Conservation (phyloP, 2,888 invertebrate genomes). For the Trichogramma dendrolimi region DNA sequence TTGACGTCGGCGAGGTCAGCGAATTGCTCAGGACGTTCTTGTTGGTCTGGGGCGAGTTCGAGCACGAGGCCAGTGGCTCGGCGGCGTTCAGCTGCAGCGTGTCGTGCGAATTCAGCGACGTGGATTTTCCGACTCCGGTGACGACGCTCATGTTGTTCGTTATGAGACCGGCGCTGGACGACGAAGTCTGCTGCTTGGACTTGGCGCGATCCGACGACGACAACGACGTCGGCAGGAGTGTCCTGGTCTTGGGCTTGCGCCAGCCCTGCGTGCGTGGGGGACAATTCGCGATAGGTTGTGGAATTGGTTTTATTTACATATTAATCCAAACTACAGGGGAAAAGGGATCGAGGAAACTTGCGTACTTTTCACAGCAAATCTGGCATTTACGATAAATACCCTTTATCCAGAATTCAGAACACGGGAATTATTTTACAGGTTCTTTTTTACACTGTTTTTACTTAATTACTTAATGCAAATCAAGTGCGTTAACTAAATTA, state of each 20-base stretch:
- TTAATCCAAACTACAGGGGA: too few relatives aligned
- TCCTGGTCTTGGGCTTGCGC: slow-evolving; percentile 75
- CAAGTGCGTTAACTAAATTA: too few relatives aligned
- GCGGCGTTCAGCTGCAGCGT: slow-evolving; percentile 45
- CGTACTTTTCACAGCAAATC: too few relatives aligned
- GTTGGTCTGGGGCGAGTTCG: slow-evolving; percentile 14
- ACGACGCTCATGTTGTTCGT: neutral
- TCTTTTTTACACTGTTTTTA: too few relatives aligned
- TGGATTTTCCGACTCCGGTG: neutral
- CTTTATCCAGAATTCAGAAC: too few relatives aligned
- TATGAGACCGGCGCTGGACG: slow-evolving; percentile 43
- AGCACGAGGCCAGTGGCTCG: slow-evolving; percentile 47
- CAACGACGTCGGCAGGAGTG: slow-evolving; percentile 60
- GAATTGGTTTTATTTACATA: too few relatives aligned
- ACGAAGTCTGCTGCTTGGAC: slow-evolving; percentile 49
- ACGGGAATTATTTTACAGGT: too few relatives aligned
- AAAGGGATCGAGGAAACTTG: too few relatives aligned
- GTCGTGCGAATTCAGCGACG: slow-evolving; percentile 13
- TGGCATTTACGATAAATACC: too few relatives aligned
- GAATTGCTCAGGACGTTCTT: neutral
- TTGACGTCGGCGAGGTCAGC: neutral
- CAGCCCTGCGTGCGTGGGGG: slow-evolving; percentile 59
- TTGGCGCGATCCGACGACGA: slow-evolving; percentile 9
- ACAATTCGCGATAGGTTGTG: too few relatives aligned
- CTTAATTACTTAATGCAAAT: too few relatives aligned